Evolutionary conservation across 2,888 invertebrate genomes (phyloP).

Genomic region (Amphipoea lucens): DNA sequence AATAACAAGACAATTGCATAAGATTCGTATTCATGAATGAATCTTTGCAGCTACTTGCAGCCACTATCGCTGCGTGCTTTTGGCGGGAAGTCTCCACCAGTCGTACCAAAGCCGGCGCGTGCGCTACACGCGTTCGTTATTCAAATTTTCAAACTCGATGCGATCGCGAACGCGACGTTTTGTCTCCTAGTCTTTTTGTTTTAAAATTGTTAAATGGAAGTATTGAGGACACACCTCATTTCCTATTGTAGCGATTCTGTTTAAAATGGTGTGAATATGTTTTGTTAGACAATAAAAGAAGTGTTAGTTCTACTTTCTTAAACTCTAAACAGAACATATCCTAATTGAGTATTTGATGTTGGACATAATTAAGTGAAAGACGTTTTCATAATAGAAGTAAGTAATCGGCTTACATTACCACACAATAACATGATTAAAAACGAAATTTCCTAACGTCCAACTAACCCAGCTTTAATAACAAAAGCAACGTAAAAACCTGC

Average conservation of each 20-base stretch:
- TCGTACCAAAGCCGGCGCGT: slow-evolving; percentile 85
- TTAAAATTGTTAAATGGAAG: slow-evolving; percentile 84
- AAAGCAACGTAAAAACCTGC: slow-evolving; percentile 24
- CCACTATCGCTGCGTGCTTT: slow-evolving; percentile 83
- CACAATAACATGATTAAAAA: slow-evolving; percentile 45
- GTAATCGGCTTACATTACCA: slow-evolving; percentile 53
- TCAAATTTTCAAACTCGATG: slow-evolving; percentile 78
- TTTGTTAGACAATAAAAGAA: slow-evolving; percentile 85
- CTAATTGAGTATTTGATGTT: slow-evolving; percentile 68
- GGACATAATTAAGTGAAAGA: slow-evolving; percentile 65
- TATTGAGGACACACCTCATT: slow-evolving; percentile 88
- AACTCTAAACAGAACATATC: slow-evolving; percentile 80
- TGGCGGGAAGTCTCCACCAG: slow-evolving; percentile 88
- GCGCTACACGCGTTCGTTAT: slow-evolving; percentile 87
- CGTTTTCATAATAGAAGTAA: slow-evolving; percentile 66
- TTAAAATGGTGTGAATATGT: slow-evolving; percentile 87
- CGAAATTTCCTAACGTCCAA: slow-evolving; percentile 20
- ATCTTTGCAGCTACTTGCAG: slow-evolving; percentile 75
- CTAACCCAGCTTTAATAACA: slow-evolving; percentile 55
- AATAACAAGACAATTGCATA: slow-evolving; percentile 81
- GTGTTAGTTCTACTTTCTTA: slow-evolving; percentile 89
- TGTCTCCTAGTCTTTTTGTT: slow-evolving; percentile 85
- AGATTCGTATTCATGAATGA: slow-evolving; percentile 83
- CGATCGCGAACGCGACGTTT: slow-evolving; percentile 87
- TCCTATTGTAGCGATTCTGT: slow-evolving; percentile 83